These are phyloP conservation scores for Ploceus nigricollis DNA, from an alignment of 2,113 vertebrate genomes.

Conservation along the genomic window DNA sequence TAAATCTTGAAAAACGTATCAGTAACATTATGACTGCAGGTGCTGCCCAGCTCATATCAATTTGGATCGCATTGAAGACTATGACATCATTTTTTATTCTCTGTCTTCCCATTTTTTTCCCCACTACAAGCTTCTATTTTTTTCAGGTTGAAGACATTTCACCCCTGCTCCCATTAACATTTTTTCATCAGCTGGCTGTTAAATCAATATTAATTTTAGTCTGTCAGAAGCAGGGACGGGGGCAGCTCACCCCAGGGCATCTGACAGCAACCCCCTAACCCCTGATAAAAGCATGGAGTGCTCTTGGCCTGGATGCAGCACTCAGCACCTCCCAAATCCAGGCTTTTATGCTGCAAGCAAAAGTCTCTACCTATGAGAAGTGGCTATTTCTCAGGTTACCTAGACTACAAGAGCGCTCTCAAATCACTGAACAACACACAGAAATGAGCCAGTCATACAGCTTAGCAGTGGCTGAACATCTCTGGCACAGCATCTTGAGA, in stretches of 20 bases:
- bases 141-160: not conserved
- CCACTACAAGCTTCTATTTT: not conserved
- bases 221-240: not conserved
- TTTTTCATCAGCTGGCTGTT: not conserved
- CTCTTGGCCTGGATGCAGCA: not conserved
- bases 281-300: not conserved
- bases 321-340: not conserved
- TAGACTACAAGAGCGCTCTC: conserved; percentile 45
- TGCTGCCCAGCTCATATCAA: not conserved
- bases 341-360: not conserved
- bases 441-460: not conserved
- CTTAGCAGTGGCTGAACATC: not conserved
- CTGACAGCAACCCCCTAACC: not conserved
- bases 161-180: not conserved
- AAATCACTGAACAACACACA: not conserved
- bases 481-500: not conserved
- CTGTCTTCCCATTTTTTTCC: not conserved
- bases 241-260: not conserved
- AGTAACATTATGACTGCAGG: not conserved
- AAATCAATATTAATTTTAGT: not conserved
- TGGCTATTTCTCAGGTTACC: conserved; percentile 49
- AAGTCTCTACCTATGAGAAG: not conserved
- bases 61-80: not conserved
- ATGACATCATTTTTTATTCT: not conserved
- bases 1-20: not conserved